Evolutionary conservation across 2,888 invertebrate genomes (phyloP).

Genomic region (Dicranocentrus wangi): DNA sequence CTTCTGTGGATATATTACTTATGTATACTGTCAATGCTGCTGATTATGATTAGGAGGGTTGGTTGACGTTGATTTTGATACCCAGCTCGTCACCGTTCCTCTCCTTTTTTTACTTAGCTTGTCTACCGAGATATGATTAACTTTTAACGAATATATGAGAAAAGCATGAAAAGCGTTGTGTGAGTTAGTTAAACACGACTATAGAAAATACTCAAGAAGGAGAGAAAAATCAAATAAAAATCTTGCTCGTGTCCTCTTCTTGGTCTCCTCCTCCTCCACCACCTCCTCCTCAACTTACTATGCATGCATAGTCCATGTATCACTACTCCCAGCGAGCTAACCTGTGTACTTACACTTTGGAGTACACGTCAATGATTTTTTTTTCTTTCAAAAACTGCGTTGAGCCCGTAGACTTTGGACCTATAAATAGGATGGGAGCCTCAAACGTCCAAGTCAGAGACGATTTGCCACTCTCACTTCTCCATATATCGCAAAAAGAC

Average conservation of each 20-base stretch:
- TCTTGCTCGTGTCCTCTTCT: slow-evolving; percentile 59
- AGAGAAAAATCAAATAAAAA: slow-evolving; percentile 25
- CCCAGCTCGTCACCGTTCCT: too few relatives aligned
- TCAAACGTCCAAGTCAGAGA: slow-evolving; percentile 48
- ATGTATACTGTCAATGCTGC: too few relatives aligned
- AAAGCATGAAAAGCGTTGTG: background rate
- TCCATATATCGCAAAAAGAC: background rate
- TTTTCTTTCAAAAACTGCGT: slow-evolving; percentile 5
- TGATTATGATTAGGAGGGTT: slow-evolving; percentile 4
- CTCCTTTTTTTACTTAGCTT: slow-evolving; percentile 33
- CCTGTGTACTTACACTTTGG: too few relatives aligned
- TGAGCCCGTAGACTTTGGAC: background rate
- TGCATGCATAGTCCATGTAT: background rate
- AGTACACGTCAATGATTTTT: too few relatives aligned
- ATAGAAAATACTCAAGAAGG: too few relatives aligned
- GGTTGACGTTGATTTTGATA: background rate
- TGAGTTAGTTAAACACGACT: too few relatives aligned
- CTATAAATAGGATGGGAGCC: slow-evolving; percentile 60
- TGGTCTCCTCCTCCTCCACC: slow-evolving; percentile 34
- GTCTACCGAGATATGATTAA: too few relatives aligned
- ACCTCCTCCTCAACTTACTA: too few relatives aligned
- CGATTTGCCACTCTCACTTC: slow-evolving; percentile 28
- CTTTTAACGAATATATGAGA: slow-evolving; percentile 19
- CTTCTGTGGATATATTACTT: too few relatives aligned
- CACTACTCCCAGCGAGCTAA: too few relatives aligned